phyloP scores from a whole-genome alignment of 92 coral and sea anemone genomes.

The Desmophyllum pertusum region DNA sequence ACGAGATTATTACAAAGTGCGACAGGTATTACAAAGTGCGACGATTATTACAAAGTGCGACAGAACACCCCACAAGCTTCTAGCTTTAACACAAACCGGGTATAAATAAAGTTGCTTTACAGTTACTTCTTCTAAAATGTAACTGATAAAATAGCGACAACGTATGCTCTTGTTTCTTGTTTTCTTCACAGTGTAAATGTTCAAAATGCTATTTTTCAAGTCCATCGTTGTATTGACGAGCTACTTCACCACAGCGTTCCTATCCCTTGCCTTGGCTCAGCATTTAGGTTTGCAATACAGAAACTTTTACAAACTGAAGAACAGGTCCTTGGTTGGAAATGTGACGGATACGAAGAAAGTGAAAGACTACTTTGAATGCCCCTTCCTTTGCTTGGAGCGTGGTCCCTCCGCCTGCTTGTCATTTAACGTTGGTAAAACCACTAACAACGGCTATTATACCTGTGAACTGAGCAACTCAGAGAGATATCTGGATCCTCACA shows the following conservation, averaged over 20 bases:
- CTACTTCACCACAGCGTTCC: neutral
- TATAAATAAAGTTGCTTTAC: too few relatives aligned
- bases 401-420: neutral
- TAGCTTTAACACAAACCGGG: too few relatives aligned
- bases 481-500: conserved; percentile 20
- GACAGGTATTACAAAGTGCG: too few relatives aligned
- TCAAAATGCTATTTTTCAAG: neutral
- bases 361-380: neutral
- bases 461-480: conserved; percentile 24
- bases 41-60: too few relatives aligned
- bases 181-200: neutral
- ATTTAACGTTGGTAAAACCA: neutral
- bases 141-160: too few relatives aligned
- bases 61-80: too few relatives aligned
- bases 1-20: too few relatives aligned
- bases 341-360: neutral
- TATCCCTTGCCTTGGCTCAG: neutral
- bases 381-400: conserved; percentile 6
- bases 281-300: neutral
- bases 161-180: too few relatives aligned
- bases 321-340: conserved; percentile 5
- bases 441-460: neutral
- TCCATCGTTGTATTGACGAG: neutral
- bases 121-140: too few relatives aligned
- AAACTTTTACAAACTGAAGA: neutral